phyloP scores from a whole-genome alignment of 2,113 vertebrate genomes.

The Siniperca knerii region DNA sequence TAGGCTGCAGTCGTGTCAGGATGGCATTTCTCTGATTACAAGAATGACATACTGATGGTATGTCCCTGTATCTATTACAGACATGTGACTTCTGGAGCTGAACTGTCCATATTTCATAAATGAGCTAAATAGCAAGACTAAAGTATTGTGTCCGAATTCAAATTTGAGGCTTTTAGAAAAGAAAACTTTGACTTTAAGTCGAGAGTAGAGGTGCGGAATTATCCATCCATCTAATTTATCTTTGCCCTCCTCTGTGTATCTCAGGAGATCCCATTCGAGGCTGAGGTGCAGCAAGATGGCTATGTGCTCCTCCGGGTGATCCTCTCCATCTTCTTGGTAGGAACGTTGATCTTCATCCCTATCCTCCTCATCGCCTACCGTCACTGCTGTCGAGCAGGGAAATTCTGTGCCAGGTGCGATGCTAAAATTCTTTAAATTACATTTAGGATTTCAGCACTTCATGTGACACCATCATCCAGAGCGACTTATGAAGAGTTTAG shows the following conservation, averaged over 20 bases:
- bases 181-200: neutral
- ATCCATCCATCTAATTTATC: neutral
- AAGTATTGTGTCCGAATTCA: neutral
- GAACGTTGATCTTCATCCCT: conserved; percentile 88
- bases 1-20: neutral
- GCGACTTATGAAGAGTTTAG: neutral
- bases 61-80: neutral
- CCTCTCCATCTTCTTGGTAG: conserved; percentile 91
- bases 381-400: conserved; percentile 87
- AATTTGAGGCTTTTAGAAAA: neutral
- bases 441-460: neutral
- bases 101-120: neutral
- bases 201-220: neutral
- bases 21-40: neutral
- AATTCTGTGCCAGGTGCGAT: conserved; percentile 87
- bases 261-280: conserved; percentile 76
- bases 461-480: neutral
- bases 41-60: neutral
- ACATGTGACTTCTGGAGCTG: neutral
- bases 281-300: conserved; percentile 85
- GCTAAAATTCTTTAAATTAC: neutral
- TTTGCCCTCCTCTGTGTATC: neutral
- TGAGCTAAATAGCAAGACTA: neutral
- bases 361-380: conserved; percentile 90
- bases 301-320: conserved; percentile 91